Evolutionary conservation across 1,140 invertebrate genomes (phyloP), one percentile per base, ranked within the genome.

Genomic region (Drosophila orosa): DNA sequence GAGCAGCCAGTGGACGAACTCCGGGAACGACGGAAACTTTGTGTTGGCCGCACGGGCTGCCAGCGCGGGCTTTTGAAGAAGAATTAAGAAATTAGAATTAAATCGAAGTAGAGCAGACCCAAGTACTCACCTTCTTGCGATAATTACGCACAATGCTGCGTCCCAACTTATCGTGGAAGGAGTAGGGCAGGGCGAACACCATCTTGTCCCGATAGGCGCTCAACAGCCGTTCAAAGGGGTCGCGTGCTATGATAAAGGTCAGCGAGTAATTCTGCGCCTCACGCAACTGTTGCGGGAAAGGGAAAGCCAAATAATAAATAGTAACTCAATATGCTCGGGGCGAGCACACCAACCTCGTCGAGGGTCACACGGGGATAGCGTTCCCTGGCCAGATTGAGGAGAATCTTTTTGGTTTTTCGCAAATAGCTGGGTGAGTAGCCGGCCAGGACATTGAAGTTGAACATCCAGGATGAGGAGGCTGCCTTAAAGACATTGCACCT

Each of bases 141-240:
- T 96, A 97, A 63, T 95, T 95, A 66, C 93, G 93, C 19, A 97
- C 94, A 67, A 97, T 97, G 86, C 95, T 94, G 39, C 94, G 94
- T 3, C 96, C 96, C 69, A 97, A 93, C 91, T 96, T 96, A 60
- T 96, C 95, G 78, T 97, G 96, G 85, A 95, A 95, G 15, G 96
- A 96, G 89, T 96, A 95, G 0, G 96, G 95, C 77, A 96, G 93
- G 40, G 96, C 95, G 78, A 95, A 95, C 71, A 96, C 95, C 68
- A 98, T 94, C 93, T 98, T 98, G 90, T 98, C 97, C 78, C 97
- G 94, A 92, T 98, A 98, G 15, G 97, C 97, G 40, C 96, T 98
- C 44, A 98, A 94, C 35, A 98, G 93, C 81, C 98, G 93, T 91
- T 98, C 97, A 72, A 98, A 95, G 9, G 98, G 98, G 93, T 98